A percentile compares a stretch with the other conserved stretches of the same genome.
Evolutionary conservation across 2,797 vertebrate species (phyloP).

Genomic region (Acanthis flammea): DNA sequence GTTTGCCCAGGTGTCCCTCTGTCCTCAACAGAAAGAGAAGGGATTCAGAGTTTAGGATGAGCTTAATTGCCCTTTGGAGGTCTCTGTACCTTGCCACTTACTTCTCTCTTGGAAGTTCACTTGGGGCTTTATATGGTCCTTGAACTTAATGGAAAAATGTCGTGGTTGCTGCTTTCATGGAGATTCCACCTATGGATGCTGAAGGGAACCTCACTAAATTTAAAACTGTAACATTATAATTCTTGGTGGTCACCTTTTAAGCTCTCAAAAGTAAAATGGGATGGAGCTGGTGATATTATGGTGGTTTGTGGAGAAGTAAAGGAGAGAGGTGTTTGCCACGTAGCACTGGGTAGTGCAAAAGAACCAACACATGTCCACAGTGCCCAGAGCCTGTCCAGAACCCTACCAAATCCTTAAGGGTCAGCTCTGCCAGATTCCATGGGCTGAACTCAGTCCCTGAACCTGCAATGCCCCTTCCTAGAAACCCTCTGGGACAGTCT

Average conservation of each 20-base stretch:
- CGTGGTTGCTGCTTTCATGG: not conserved
- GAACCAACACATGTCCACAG: no score
- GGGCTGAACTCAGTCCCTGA: not conserved
- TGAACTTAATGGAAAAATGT: not conserved
- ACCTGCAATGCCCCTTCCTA: not conserved
- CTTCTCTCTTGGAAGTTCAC: not conserved
- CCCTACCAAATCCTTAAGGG: not conserved
- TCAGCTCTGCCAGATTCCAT: not conserved
- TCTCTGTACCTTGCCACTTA: not conserved
- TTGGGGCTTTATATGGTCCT: not conserved
- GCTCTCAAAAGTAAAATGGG: not conserved
- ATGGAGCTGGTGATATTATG: not conserved
- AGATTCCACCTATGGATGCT: not conserved
- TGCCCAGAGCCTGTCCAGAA: not conserved
- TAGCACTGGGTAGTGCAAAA: not conserved
- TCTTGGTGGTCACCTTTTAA: not conserved
- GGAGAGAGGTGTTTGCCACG: not conserved
- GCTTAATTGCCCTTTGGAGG: not conserved
- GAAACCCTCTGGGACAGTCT: not conserved
- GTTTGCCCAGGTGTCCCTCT: not conserved
- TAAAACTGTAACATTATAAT: not conserved
- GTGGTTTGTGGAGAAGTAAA: not conserved
- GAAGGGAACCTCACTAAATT: not conserved
- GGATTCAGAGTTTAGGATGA: not conserved
- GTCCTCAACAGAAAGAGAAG: not conserved